phyloP scores from a whole-genome alignment of 2,113 vertebrate genomes.

The Channa maculata region DNA sequence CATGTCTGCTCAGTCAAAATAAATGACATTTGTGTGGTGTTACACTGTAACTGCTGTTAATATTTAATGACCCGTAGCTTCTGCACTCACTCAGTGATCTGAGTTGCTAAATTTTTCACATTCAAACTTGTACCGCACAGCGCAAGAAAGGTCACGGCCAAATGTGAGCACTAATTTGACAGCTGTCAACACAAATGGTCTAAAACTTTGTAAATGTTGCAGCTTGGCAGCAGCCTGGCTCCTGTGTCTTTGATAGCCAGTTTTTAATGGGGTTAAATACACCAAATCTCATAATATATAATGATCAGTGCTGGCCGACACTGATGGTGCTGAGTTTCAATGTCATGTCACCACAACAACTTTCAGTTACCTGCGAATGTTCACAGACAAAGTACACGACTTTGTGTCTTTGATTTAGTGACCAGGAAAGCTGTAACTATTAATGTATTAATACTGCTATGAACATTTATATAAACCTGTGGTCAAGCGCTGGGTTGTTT shows the following conservation, averaged over 20 bases:
- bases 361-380: neutral
- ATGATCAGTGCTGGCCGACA: conserved; percentile 5
- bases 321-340: neutral
- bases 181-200: conserved; percentile 27
- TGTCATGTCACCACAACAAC: conserved; percentile 5
- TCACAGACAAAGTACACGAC: neutral
- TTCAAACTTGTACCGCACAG: neutral
- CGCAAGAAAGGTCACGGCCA: conserved; percentile 26
- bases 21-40: no score
- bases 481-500: neutral
- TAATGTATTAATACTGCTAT: no score
- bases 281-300: conserved; percentile 18
- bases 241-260: conserved; percentile 46
- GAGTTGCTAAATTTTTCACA: conserved; percentile 24
- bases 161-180: conserved; percentile 16
- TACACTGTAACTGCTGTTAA: neutral
- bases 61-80: conserved; percentile 3
- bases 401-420: no score
- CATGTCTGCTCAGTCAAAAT: no score
- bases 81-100: neutral
- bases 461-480: neutral
- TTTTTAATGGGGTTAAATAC: conserved; percentile 23
- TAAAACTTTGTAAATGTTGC: conserved; percentile 25
- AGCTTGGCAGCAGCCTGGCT: conserved; percentile 11
- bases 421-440: no score